Conservation (phyloP, 2,113 vertebrate species). For the Oryzias melastigma region DNA sequence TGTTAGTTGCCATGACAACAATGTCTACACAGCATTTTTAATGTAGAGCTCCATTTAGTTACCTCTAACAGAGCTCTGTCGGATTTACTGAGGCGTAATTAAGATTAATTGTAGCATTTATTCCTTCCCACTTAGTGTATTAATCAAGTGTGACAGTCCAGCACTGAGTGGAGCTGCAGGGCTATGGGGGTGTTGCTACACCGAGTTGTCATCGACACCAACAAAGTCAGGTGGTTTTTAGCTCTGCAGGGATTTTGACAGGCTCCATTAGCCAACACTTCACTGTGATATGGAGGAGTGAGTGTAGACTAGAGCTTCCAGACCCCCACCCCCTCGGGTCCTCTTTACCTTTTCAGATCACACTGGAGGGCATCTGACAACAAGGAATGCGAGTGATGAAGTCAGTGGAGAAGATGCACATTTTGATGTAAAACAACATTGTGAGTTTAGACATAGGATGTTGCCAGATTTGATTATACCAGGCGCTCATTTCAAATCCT, state of each 20-base stretch:
- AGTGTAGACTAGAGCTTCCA: conserved; percentile 43
- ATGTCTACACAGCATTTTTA: conserved; percentile 36
- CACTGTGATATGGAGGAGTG: conserved; percentile 59
- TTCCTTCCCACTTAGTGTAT: conserved; percentile 53
- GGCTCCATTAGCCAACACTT: conserved; percentile 64
- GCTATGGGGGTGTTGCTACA: conserved; percentile 29
- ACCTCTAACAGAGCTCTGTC: conserved; percentile 53
- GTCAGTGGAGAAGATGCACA: conserved; percentile 50
- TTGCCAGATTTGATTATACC: background rate
- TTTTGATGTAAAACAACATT: conserved; percentile 20
- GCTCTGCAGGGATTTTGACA: conserved; percentile 62
- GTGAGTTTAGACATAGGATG: background rate
- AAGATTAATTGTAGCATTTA: conserved; percentile 69
- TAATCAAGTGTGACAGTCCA: conserved; percentile 67
- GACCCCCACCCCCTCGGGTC: conserved; percentile 53
- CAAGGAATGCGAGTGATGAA: conserved; percentile 52
- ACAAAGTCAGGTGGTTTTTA: conserved; percentile 60
- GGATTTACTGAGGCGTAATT: conserved; percentile 62
- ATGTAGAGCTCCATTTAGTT: conserved; percentile 48
- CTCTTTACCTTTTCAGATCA: conserved; percentile 68
- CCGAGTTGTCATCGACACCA: conserved; percentile 40
- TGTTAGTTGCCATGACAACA: conserved; percentile 13
- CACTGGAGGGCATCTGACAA: conserved; percentile 61
- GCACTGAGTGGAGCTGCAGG: conserved; percentile 52
- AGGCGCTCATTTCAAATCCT: conserved; percentile 9